These are phyloP conservation scores for Stenopsyche tienmushanensis DNA, from an alignment of 1,140 invertebrate genomes.

Conservation along the genomic window DNA sequence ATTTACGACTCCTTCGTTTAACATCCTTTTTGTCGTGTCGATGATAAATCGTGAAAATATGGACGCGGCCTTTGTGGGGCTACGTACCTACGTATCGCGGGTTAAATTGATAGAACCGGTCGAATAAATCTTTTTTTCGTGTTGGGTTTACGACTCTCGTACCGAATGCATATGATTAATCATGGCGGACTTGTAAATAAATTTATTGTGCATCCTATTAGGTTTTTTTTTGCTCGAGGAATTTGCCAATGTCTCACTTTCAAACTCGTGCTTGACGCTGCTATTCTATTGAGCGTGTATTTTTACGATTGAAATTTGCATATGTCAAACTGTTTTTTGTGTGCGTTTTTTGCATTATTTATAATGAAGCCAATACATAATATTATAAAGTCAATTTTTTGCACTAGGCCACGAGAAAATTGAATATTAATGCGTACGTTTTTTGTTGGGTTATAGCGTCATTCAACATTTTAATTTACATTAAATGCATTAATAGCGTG, in stretches of 20 bases:
- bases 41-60: not conserved
- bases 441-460: no score
- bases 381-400: no score
- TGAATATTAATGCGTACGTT: no score
- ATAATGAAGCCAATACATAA: no score
- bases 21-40: conserved; percentile 12
- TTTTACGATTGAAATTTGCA: no score
- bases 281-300: no score
- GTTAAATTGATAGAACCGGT: not conserved
- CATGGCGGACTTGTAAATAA: conserved; percentile 10
- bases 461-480: no score
- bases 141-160: not conserved
- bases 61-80: not conserved
- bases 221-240: not conserved
- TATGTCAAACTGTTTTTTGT: no score
- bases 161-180: conserved; percentile 10
- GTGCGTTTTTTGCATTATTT: no score
- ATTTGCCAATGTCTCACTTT: not conserved
- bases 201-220: conserved; percentile 8
- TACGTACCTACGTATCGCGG: not conserved
- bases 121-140: conserved; percentile 6
- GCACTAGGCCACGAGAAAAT: no score
- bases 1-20: conserved; percentile 10
- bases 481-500: no score
- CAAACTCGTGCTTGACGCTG: not conserved